Percentiles rank a stretch among this genome's conserved stretches.
Evolutionary conservation across 2,113 vertebrate species (phyloP).

Genomic region (Fulmarus glacialis): DNA sequence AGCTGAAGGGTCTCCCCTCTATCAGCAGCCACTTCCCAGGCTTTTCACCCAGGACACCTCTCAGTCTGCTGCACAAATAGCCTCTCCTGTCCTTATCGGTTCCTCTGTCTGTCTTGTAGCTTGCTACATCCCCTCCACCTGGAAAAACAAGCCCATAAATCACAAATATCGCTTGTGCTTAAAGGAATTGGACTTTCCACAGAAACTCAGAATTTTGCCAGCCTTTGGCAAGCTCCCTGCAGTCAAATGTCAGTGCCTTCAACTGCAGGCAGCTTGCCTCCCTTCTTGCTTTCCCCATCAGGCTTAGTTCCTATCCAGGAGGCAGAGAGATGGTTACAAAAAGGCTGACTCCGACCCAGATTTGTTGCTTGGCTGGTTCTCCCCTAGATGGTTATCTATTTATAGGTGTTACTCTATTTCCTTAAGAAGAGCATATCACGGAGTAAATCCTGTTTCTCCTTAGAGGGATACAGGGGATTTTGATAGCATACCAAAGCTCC

Average conservation of each 20-base stretch:
- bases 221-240: background rate
- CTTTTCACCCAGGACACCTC: background rate
- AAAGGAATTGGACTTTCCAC: background rate
- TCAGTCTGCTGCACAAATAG: background rate
- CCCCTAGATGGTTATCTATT: background rate
- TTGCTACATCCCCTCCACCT: background rate
- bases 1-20: background rate
- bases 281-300: background rate
- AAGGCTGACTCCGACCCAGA: background rate
- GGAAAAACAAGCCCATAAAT: background rate
- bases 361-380: background rate
- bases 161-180: background rate
- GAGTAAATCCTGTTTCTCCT: background rate
- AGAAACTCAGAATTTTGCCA: background rate
- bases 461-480: background rate
- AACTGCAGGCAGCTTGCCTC: background rate
- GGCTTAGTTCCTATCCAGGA: background rate
- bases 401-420: background rate
- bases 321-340: background rate
- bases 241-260: fast-evolving
- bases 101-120: background rate
- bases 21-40: background rate
- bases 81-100: background rate
- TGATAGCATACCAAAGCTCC: background rate
- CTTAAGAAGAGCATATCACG: background rate